A percentile compares a stretch with the other conserved stretches of the same genome.
These are phyloP conservation scores for Rostratula benghalensis DNA, from an alignment of 2,113 vertebrate species.

Conservation along the genomic window DNA sequence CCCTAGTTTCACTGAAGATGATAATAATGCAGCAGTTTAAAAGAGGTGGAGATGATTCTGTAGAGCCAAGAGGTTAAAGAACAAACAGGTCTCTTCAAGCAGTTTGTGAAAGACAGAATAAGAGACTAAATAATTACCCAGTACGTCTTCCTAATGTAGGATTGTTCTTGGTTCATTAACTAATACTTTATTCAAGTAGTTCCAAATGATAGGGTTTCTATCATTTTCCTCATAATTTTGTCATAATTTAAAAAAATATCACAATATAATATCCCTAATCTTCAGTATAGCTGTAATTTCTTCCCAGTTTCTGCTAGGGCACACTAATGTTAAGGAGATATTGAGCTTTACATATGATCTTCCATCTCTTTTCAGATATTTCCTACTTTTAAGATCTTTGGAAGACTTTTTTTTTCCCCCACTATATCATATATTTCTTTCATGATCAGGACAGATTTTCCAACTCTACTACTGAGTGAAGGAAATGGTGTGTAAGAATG, in stretches of 20 bases:
- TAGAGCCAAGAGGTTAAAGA: background rate
- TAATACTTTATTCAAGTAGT: background rate
- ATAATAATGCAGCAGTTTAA: background rate
- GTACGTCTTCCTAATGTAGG: background rate
- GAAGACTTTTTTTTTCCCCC: background rate
- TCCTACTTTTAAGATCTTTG: background rate
- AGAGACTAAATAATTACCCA: background rate
- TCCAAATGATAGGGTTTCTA: background rate
- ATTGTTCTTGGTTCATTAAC: background rate
- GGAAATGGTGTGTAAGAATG: background rate
- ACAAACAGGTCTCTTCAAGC: background rate
- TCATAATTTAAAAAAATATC: background rate
- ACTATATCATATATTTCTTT: background rate
- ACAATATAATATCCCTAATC: background rate
- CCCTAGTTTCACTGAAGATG: background rate
- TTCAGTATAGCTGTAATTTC: background rate
- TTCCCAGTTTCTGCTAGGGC: background rate
- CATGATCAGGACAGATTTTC: background rate
- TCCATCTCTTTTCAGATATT: background rate
- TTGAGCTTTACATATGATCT: background rate
- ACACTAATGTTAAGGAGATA: background rate
- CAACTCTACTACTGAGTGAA: background rate
- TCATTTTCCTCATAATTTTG: background rate
- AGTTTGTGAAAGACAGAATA: background rate
- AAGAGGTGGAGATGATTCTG: background rate